Evolutionary conservation across 2,888 invertebrate species (phyloP), one percentile per base, ranked within the genome.

Genomic region (Campaea margaritaria): DNA sequence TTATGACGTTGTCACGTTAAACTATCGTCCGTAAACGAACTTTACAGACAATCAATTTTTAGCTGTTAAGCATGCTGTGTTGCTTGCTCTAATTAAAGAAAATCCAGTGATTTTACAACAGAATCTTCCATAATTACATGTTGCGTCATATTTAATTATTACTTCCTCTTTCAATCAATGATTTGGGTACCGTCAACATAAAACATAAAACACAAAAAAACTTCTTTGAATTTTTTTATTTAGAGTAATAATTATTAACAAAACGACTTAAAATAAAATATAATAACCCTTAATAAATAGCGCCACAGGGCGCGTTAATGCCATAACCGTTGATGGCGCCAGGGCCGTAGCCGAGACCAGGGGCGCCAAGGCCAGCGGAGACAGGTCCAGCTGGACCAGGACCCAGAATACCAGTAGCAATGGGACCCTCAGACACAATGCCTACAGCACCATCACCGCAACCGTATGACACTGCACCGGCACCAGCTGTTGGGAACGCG

Each of bases 401-500:
- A 4, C 67, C 16, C 3, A 56, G 13, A 28, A 64, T 65, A 2
- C 67, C 64, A 14, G 69, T 58, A n/a, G 53, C 47, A 8, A 64
- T 58, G 13, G 65, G 58, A 5, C 54, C 55, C 48, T 56, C 60
- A 15, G 57, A 55, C 42, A 59, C 48, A 53, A 71, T 73, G 31
- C 65, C 74, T 5, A 70, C 54, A 12, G 53, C 56, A 11, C 72
- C 75, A 16, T 70, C 63, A 5, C 75, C 77, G 48, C 77, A 78
- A 0, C 72, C 70, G 54, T 76, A 78, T 12, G 72, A 75, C 11
- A 78, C 74, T 2, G 66, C 72, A 8, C 75, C 76, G 2, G 70
- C 65, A 0, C 82, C 83, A 55, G 65, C 70, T 12, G 74, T 66
- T 0, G 78, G 74, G 41, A 79, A 48, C 9, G 68, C 58, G 0